These are phyloP conservation scores for Itoplectis maculator DNA, from an alignment of 2,888 invertebrate genomes.

Conservation along the genomic window DNA sequence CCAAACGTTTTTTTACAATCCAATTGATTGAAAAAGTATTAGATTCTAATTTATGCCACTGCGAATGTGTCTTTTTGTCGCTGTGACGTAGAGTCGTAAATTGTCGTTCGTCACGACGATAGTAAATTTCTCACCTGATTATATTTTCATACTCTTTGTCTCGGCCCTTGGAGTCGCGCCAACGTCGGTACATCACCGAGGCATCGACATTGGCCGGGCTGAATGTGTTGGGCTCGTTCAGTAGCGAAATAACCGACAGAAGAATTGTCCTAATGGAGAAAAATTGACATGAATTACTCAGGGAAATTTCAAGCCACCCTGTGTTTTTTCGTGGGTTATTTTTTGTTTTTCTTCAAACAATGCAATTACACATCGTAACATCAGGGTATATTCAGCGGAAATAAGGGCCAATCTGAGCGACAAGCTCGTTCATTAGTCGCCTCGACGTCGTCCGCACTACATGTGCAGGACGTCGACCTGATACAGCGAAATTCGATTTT, in stretches of 20 bases:
- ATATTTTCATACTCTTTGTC: slow-evolving; percentile 99
- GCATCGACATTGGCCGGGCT: slow-evolving; percentile 99
- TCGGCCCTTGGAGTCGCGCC: slow-evolving; percentile 98
- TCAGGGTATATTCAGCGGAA: not conserved
- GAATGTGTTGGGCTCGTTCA: slow-evolving; percentile 99
- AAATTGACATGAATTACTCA: not conserved
- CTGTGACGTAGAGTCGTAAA: not conserved
- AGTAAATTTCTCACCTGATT: slow-evolving; percentile 89
- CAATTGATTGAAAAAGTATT: not conserved
- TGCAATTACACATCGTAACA: not conserved
- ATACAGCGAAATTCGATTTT: slow-evolving; percentile 8
- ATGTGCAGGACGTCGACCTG: not conserved
- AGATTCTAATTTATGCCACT: not conserved
- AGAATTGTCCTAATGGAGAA: slow-evolving; percentile 92
- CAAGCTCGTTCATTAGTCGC: not conserved
- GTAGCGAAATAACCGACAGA: slow-evolving; percentile 98
- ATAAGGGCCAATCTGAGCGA: not conserved
- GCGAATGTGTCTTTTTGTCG: not conserved
- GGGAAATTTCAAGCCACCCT: not conserved
- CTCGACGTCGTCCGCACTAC: slow-evolving; percentile 11
- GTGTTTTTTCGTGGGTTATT: no score
- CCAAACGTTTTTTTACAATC: not conserved
- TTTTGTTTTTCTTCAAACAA: slow-evolving; percentile 7
- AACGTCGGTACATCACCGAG: slow-evolving; percentile 99
- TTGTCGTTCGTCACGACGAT: not conserved